Base-by-base conservation (phyloP, 2,888 invertebrate genomes). In the Acanthoscelides obtectus region DNA sequence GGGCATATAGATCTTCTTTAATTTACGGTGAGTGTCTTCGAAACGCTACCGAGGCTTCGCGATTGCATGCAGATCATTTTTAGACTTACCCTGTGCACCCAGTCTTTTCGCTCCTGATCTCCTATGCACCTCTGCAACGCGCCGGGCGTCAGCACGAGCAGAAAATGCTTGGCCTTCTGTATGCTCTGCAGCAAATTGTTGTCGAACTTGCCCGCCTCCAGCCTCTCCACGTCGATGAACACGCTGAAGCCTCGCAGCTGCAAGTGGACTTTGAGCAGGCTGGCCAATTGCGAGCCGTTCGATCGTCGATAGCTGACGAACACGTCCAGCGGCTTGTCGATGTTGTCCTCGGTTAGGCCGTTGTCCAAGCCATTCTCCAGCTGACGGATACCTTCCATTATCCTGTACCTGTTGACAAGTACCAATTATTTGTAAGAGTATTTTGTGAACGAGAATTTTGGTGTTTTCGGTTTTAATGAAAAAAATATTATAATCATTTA, bases 151-250 rank as follows among this genome's bases (percentile, higher is more conserved):
- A 99, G 90, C 69, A 99, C 98, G 75, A 99, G 88, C 77, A 99
- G 89, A 87, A 99, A 99, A 86, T 99, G 95, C 86, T 96, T 96
- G 20, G 99, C 99, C 83, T 97, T 96, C 79, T 94, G 91, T 84
- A 99, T 98, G 86, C 98, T 98, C 86, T 98, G 96, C 76, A 99
- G 88, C 69, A 99, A 88, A 83, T 98, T 98, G 83, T 98, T 98
- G 86, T 99, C 99, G 86, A 99, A 99, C 87, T 99, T 99, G 66
- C 99, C 99, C 22, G 99, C 99, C 86, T 98, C 96, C 74, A 99
- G 87, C 79, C 98, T 89, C 85, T 99, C 99, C 72, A 99, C 99
- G 83, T 99, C 99, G 77, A 99, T 97, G 85, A 99, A 99, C 22
- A 98, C 98, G 22, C 96, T 93, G 86, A 97, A 99, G 0, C 98